Conservation (phyloP, 2,888 invertebrate genomes). For the Drosophila lacicola region DNA sequence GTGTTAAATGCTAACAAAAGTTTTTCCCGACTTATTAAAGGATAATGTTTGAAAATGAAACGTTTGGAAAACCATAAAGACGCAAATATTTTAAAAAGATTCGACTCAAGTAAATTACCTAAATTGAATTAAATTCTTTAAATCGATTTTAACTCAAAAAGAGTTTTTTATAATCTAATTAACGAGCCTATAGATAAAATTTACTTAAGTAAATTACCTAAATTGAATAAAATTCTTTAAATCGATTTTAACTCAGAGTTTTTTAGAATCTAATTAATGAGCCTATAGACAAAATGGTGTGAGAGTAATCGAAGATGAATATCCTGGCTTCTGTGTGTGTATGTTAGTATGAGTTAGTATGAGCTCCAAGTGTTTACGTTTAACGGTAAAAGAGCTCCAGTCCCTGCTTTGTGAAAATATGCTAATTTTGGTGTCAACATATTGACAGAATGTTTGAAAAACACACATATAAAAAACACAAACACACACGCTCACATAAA, state of each 20-base stretch:
- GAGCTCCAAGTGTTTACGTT: constrained; percentile 41
- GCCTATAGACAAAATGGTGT: not conserved
- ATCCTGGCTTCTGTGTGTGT: constrained; percentile 12
- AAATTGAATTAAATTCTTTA: too few species aligned
- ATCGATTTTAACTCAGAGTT: too few species aligned
- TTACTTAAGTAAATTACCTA: too few species aligned
- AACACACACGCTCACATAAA: constrained; percentile 9
- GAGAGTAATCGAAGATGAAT: constrained; percentile 13
- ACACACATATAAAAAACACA: not conserved
- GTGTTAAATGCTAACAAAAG: too few species aligned
- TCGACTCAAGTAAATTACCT: too few species aligned
- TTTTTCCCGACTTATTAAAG: too few species aligned
- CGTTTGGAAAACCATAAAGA: not conserved
- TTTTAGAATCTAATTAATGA: too few species aligned
- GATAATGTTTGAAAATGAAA: too few species aligned
- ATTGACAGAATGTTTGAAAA: constrained; percentile 63
- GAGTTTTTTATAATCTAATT: too few species aligned
- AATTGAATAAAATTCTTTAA: too few species aligned
- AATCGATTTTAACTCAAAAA: too few species aligned
- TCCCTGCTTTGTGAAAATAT: constrained; percentile 47
- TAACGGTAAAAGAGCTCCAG: constrained; percentile 28
- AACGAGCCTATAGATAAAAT: too few species aligned
- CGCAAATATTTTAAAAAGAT: not conserved
- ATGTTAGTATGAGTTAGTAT: constrained; percentile 41
- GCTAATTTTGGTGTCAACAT: constrained; percentile 72